Evolutionary conservation across 2,888 invertebrate species (phyloP).

Genomic region (Serripes groenlandicus): DNA sequence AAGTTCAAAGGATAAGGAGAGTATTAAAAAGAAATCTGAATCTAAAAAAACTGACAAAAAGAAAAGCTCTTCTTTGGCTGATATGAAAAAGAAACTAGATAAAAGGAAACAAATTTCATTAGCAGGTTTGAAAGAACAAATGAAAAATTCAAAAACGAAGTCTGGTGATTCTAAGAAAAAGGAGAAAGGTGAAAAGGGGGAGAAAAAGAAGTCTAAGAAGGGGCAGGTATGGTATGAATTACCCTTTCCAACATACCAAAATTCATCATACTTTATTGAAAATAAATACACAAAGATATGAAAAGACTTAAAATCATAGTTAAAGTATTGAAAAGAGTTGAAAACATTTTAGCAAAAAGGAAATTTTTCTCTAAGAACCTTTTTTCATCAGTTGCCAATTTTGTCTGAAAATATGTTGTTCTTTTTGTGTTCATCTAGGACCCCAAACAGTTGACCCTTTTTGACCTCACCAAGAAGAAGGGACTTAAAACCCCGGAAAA

Average conservation of each 20-base stretch:
- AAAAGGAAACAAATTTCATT: constrained; percentile 45
- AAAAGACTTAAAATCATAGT: not conserved
- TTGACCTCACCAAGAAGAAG: constrained; percentile 77
- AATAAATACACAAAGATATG: not conserved
- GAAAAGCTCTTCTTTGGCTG: constrained; percentile 31
- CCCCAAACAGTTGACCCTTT: constrained; percentile 84
- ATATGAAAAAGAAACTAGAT: constrained; percentile 41
- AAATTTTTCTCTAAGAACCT: not conserved
- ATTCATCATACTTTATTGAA: too few species aligned
- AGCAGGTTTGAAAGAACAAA: constrained; percentile 65
- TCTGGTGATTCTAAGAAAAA: constrained; percentile 46
- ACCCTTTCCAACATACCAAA: too few species aligned
- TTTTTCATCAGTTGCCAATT: not conserved
- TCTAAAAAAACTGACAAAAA: constrained; percentile 15
- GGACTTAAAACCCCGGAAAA: constrained; percentile 76
- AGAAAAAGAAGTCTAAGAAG: constrained; percentile 56
- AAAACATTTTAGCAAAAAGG: not conserved
- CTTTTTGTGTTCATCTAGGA: constrained; percentile 40
- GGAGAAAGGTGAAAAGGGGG: constrained; percentile 49
- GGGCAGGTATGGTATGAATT: constrained; percentile 60
- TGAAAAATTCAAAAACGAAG: constrained; percentile 56
- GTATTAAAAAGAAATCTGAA: constrained; percentile 36
- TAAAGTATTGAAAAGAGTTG: not conserved
- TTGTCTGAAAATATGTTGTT: not conserved
- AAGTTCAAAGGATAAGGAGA: constrained; percentile 21